phyloP scores from a whole-genome alignment of 35 echinoderm and acorn worm genomes.

The Ophiothrix spiculata region DNA sequence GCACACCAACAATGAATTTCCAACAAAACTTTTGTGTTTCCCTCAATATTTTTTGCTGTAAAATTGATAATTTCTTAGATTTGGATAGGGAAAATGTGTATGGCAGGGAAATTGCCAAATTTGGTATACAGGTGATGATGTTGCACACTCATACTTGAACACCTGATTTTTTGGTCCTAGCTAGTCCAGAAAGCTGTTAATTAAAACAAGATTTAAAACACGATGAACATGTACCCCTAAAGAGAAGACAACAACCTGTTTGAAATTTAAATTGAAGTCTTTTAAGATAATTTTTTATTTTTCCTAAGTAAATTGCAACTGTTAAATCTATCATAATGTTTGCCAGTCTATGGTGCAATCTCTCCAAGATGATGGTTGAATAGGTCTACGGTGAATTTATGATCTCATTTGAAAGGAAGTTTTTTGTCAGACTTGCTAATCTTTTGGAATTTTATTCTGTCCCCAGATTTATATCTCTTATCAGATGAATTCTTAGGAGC shows the following conservation, averaged over 20 bases:
- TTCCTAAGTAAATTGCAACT: not conserved
- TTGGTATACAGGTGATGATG: no score
- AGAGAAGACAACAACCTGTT: no score
- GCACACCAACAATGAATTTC: not conserved
- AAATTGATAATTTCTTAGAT: not conserved
- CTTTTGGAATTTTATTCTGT: no score
- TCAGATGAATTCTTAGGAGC: slow-evolving; percentile 82
- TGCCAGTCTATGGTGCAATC: not conserved
- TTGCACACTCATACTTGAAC: no score
- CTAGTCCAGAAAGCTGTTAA: no score
- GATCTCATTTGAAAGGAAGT: not conserved
- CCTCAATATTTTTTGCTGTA: not conserved
- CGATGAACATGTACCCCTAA: no score
- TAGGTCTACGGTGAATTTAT: not conserved
- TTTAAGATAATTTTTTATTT: not conserved
- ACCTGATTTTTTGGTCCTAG: no score
- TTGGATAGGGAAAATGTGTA: no score
- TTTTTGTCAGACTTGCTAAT: not conserved
- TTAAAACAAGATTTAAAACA: no score
- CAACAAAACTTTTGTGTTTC: not conserved
- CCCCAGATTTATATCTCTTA: slow-evolving; percentile 91
- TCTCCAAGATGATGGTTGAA: not conserved
- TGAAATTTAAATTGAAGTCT: no score
- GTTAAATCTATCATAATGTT: not conserved
- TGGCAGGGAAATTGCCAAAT: not conserved